Evolutionary conservation across 1,140 invertebrate species (phyloP).

Genomic region (Procambarus clarkii): DNA sequence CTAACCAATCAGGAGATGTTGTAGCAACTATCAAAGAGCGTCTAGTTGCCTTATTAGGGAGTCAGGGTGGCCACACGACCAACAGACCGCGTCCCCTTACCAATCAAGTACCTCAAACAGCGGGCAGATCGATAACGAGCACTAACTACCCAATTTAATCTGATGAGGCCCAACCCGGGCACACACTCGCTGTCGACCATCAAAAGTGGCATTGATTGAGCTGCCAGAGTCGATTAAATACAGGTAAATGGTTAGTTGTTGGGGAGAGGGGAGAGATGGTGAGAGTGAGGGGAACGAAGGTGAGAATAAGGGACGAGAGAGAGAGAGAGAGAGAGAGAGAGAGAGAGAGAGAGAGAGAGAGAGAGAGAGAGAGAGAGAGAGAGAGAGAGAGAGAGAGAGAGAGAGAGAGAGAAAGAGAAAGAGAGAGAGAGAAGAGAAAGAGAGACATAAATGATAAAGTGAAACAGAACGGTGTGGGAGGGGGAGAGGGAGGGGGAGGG

Average conservation of each 20-base stretch:
- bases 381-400: background rate
- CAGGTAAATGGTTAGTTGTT: background rate
- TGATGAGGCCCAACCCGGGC: background rate
- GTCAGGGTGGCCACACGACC: too few relatives aligned
- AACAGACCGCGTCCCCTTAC: background rate
- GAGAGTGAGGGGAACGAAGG: background rate
- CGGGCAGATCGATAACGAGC: background rate
- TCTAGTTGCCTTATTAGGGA: too few relatives aligned
- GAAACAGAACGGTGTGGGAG: too few relatives aligned
- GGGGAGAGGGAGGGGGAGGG: too few relatives aligned
- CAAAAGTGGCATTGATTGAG: background rate
- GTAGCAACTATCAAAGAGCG: too few relatives aligned
- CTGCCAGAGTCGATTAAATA: background rate
- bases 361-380: too few relatives aligned
- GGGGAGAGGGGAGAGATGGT: background rate
- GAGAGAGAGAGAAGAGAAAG: slow-evolving; percentile 12
- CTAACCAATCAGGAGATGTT: slow-evolving; percentile 6
- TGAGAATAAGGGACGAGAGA: too few relatives aligned
- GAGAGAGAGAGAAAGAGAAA: background rate
- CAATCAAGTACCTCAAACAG: background rate
- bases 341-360: background rate
- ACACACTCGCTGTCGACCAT: background rate
- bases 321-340: background rate
- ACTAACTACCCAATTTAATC: background rate
- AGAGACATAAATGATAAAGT: too few relatives aligned